Conservation (phyloP, 2,797 vertebrate genomes). For the Thunnus albacares region DNA sequence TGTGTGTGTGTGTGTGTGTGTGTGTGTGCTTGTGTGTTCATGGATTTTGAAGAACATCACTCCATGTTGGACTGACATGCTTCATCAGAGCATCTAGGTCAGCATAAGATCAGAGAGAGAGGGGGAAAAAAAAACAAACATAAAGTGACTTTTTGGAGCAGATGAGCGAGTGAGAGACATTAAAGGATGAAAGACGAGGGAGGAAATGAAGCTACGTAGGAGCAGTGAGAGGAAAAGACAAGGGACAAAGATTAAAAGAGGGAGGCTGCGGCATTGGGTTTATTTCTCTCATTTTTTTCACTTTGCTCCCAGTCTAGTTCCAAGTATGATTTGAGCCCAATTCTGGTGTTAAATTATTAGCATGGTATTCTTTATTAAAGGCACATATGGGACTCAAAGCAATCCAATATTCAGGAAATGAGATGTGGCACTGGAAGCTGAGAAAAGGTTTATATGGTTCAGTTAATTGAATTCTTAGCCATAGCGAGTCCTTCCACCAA, state of each 20-base stretch:
- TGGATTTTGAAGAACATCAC: constrained; percentile 73
- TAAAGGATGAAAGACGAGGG: constrained; percentile 48
- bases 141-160: constrained; percentile 56
- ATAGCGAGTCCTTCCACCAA: constrained; percentile 42
- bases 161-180: constrained; percentile 55
- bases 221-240: constrained; percentile 61
- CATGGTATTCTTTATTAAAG: constrained; percentile 69
- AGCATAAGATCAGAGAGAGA: constrained; percentile 65
- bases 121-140: not conserved
- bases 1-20: constrained; percentile 37
- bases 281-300: constrained; percentile 52
- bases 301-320: constrained; percentile 34
- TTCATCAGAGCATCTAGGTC: constrained; percentile 83
- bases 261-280: constrained; percentile 42
- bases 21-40: constrained; percentile 29
- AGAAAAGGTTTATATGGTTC: constrained; percentile 65
- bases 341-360: constrained; percentile 71
- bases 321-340: constrained; percentile 62
- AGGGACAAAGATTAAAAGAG: constrained; percentile 62
- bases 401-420: constrained; percentile 68
- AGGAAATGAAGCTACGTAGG: constrained; percentile 50
- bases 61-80: constrained; percentile 72
- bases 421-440: constrained; percentile 47
- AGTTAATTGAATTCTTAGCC: constrained; percentile 74
- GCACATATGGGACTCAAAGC: constrained; percentile 57